Percentiles rank a stretch among this genome's conserved stretches.
Evolutionary conservation across 2,888 invertebrate genomes (phyloP).

Genomic region (Philereme transversata): DNA sequence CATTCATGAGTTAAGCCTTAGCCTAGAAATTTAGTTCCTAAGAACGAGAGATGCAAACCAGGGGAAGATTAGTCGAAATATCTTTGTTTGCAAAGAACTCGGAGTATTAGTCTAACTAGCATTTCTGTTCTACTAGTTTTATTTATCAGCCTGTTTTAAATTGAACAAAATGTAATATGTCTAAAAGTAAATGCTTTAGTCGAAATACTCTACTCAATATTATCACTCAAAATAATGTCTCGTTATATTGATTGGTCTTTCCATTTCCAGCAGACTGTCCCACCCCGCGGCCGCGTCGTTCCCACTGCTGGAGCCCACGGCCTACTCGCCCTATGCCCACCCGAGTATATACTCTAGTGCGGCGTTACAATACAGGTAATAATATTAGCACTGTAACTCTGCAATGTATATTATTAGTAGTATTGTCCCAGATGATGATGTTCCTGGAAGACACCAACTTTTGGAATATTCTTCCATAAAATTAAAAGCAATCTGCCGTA

Average conservation of each 20-base stretch:
- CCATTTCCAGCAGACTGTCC: constrained; percentile 66
- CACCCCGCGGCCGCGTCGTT: constrained; percentile 80
- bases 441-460: constrained; percentile 4
- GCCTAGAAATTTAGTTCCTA: no score
- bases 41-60: no score
- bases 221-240: background rate
- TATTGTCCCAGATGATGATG: background rate
- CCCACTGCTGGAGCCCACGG: constrained; percentile 73
- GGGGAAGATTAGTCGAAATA: no score
- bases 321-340: constrained; percentile 79
- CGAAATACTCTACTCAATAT: no score
- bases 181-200: no score
- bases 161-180: no score
- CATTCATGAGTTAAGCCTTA: no score
- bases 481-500: background rate
- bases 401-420: background rate
- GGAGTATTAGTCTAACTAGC: no score
- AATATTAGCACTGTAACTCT: background rate
- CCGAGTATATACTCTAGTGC: constrained; percentile 83
- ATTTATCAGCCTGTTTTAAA: no score
- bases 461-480: background rate
- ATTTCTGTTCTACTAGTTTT: no score
- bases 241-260: background rate
- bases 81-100: no score
- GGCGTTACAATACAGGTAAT: constrained; percentile 77